Evolutionary conservation across 2,797 vertebrate species (phyloP), one percentile per base, ranked within the genome.

Genomic region (Momotus momota): DNA sequence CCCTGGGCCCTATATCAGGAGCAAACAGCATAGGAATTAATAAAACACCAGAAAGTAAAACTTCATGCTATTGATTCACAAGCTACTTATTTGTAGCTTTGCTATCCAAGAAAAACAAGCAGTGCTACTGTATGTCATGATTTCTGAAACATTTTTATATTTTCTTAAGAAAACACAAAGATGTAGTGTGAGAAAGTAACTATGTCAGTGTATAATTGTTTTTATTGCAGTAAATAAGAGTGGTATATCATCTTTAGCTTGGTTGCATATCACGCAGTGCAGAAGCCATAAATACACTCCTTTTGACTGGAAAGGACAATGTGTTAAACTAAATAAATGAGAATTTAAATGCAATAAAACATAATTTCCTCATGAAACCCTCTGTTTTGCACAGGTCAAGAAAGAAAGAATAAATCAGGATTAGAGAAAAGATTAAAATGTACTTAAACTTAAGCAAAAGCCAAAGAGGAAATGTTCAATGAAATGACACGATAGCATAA

Each of bases 91-190:
- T 78, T 83, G 29, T 35, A 82, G 35, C 18, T 62, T 73, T 64
- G 21, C 14, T 26, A 35, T 31, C 38, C 71, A 93, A 88, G 73
- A 81, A 90, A 95, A 94, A 87, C 33, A 90, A 43, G 48, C n/a
- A 67, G 25, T 71, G 29, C 21, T 70, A 65, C 62, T 66, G 14
- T 58, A 52, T 4, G 6, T 43, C 10, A 18, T 26, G 45, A 73
- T 60, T 88, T 75, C 61, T 80, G 54, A 89, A 80, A 75, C 7
- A 67, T 35, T 52, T 70, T 14, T 61, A 10, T 52, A 29, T 61
- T 93, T 93, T 81, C 46, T 90, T 65, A 86, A 74, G 72, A 86
- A 95, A 95, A 95, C 16, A 64, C 7, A 40, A 81, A 79, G 43
- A 17, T 12, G 1, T 16, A 58, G 49, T 25, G 86, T 93, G 72